These are phyloP conservation scores for Amblyopsis hoosieri DNA, from an alignment of 2,797 vertebrate genomes.

Conservation along the genomic window DNA sequence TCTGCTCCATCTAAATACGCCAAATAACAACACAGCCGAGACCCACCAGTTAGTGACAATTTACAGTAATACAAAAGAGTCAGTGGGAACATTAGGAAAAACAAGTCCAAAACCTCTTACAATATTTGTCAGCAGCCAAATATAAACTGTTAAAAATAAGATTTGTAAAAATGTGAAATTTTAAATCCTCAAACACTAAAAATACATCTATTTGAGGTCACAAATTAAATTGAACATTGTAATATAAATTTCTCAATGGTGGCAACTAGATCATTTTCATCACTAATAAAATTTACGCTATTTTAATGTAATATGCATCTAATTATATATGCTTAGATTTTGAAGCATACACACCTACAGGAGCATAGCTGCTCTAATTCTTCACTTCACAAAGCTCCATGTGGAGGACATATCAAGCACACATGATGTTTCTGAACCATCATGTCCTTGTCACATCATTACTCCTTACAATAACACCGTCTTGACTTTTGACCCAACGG, in stretches of 20 bases:
- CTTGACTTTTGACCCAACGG: conserved; percentile 36
- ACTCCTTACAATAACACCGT: conserved; percentile 46
- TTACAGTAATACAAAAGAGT: too few relatives aligned
- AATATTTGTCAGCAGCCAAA: too few relatives aligned
- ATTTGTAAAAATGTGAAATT: background rate
- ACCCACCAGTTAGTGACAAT: background rate
- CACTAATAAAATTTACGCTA: background rate
- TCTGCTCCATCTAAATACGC: conserved; percentile 7
- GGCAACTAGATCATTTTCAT: background rate
- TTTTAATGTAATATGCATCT: conserved; percentile 3
- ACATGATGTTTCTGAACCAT: conserved; percentile 33
- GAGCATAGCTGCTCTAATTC: conserved; percentile 16
- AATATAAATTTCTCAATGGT: conserved; percentile 11
- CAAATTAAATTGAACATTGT: conserved; percentile 23
- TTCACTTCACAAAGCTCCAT: conserved; percentile 28
- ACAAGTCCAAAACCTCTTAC: too few relatives aligned
- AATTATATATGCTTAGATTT: conserved; percentile 18
- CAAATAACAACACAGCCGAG: background rate
- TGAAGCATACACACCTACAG: conserved; percentile 24
- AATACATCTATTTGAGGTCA: conserved; percentile 7
- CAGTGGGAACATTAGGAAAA: too few relatives aligned
- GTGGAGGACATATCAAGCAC: conserved; percentile 41
- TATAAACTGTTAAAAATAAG: too few relatives aligned
- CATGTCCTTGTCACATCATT: conserved; percentile 45
- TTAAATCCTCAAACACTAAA: conserved; percentile 4